These are phyloP conservation scores for Phaethon lepturus DNA, from an alignment of 2,113 vertebrate genomes.

Conservation along the genomic window DNA sequence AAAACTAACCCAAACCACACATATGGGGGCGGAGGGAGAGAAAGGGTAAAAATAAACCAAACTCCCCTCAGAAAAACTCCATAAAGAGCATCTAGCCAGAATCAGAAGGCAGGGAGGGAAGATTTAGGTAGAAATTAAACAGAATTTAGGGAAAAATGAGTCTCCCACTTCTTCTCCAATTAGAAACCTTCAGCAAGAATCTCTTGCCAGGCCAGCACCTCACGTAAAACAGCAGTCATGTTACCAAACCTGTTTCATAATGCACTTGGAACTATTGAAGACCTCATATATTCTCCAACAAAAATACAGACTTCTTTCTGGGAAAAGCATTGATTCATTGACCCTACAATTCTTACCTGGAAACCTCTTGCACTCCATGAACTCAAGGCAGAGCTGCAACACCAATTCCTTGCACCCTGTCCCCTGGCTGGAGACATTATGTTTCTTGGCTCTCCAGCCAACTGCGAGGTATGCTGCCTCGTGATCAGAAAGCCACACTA, in stretches of 20 bases:
- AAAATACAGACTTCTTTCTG: neutral
- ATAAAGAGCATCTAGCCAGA: neutral
- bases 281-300: neutral
- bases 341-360: neutral
- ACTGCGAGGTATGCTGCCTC: neutral
- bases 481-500: neutral
- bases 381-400: neutral
- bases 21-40: accelerated
- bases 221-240: neutral
- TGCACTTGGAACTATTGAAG: neutral
- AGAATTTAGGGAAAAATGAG: neutral
- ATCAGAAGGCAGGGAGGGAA: neutral
- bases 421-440: neutral
- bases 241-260: neutral
- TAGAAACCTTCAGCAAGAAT: neutral
- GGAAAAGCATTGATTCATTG: neutral
- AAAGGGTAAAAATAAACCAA: neutral
- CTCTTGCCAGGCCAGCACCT: neutral
- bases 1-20: constrained; percentile 46
- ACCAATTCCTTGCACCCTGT: neutral
- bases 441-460: neutral
- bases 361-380: neutral
- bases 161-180: neutral
- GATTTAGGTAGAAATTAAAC: neutral
- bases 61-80: neutral